phyloP scores from a whole-genome alignment of 2,797 vertebrate genomes.

The Chaetodon trifasciatus region DNA sequence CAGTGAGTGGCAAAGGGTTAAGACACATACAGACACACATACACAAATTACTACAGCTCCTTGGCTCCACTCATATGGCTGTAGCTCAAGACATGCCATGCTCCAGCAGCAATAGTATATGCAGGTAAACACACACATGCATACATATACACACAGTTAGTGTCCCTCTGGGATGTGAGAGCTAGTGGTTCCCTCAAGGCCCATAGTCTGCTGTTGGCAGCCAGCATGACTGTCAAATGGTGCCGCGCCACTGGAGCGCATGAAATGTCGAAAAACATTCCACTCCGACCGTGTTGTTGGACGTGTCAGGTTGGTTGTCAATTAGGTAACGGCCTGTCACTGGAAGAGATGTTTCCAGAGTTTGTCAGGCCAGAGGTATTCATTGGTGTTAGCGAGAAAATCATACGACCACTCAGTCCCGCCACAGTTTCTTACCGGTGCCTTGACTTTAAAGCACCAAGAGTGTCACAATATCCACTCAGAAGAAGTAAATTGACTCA shows the following conservation, averaged over 20 bases:
- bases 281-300: conserved; percentile 68
- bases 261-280: conserved; percentile 78
- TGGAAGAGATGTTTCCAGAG: conserved; percentile 51
- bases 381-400: conserved; percentile 36
- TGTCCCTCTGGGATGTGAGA: conserved; percentile 72
- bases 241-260: conserved; percentile 69
- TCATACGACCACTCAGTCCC: conserved; percentile 19
- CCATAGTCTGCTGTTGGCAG: conserved; percentile 78
- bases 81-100: conserved; percentile 71
- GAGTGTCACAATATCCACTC: background rate
- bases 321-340: conserved; percentile 73
- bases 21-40: conserved; percentile 73
- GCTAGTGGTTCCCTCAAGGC: conserved; percentile 77
- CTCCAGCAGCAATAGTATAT: conserved; percentile 75
- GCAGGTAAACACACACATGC: conserved; percentile 79
- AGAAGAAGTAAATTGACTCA: background rate
- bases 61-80: conserved; percentile 71
- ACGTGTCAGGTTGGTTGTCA: conserved; percentile 79
- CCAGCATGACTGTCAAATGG: conserved; percentile 74
- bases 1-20: conserved; percentile 82
- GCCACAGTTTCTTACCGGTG: background rate
- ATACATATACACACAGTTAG: conserved; percentile 69
- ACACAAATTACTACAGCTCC: conserved; percentile 73
- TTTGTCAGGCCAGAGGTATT: conserved; percentile 57
- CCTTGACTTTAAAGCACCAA: background rate